phyloP scores from a whole-genome alignment of 1,140 invertebrate genomes.

The Hyles euphorbiae region DNA sequence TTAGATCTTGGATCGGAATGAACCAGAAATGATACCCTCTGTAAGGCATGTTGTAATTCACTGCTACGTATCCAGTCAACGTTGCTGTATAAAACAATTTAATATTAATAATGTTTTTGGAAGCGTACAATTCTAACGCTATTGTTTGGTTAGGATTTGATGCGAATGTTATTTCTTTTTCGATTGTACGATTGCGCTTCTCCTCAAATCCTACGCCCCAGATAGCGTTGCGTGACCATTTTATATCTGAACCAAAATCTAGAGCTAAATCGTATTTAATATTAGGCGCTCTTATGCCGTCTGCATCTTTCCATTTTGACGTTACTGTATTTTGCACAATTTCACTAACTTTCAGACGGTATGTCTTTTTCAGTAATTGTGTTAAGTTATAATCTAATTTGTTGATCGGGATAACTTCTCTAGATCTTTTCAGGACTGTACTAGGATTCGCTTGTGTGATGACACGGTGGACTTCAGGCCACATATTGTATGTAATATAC shows the following conservation, averaged over 20 bases:
- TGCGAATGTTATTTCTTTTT: too few relatives aligned
- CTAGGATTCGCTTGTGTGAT: conserved; percentile 9
- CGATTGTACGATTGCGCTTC: too few relatives aligned
- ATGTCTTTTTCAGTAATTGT: too few relatives aligned
- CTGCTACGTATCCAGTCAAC: conserved; percentile 30
- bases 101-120: conserved; percentile 20
- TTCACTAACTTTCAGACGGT: too few relatives aligned
- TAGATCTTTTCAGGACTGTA: too few relatives aligned
- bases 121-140: conserved; percentile 25
- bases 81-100: conserved; percentile 37
- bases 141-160: conserved; percentile 28
- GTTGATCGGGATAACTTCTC: too few relatives aligned
- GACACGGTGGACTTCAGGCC: conserved; percentile 19
- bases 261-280: too few relatives aligned
- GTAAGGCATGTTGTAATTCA: conserved; percentile 29
- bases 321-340: conserved; percentile 10
- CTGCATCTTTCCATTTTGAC: conserved; percentile 12
- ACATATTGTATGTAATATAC: conserved; percentile 21
- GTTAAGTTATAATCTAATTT: too few relatives aligned
- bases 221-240: too few relatives aligned
- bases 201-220: too few relatives aligned
- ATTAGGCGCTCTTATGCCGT: neutral
- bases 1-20: conserved; percentile 26
- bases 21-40: conserved; percentile 42
- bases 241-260: too few relatives aligned